These are phyloP conservation scores for Coregonus suidteri DNA, from an alignment of 2,797 vertebrate genomes.

Conservation along the genomic window DNA sequence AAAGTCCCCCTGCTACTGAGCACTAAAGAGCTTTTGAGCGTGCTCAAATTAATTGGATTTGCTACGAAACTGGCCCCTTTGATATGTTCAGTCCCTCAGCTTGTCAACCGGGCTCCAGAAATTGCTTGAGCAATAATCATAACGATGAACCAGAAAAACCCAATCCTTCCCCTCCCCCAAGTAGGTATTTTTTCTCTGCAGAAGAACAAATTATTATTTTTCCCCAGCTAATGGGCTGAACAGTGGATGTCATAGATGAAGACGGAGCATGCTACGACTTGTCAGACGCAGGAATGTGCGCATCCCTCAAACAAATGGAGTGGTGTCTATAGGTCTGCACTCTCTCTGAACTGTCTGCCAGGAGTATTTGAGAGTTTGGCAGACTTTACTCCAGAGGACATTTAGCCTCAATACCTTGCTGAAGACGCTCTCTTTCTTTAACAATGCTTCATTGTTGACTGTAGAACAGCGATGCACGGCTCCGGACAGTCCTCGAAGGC, in stretches of 20 bases:
- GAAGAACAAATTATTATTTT: slow-evolving; percentile 25
- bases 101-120: slow-evolving; percentile 25
- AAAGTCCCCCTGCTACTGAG: slow-evolving; percentile 37
- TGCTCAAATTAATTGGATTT: slow-evolving; percentile 59
- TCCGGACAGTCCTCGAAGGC: neutral
- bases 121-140: slow-evolving; percentile 25
- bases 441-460: neutral
- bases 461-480: neutral
- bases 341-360: neutral
- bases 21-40: slow-evolving; percentile 32
- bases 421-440: neutral
- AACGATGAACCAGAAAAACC: slow-evolving; percentile 1
- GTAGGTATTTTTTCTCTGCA: slow-evolving; percentile 8
- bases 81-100: slow-evolving; percentile 37
- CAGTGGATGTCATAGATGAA: neutral
- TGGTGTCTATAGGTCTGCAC: neutral
- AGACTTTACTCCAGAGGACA: neutral
- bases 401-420: neutral
- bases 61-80: slow-evolving; percentile 36
- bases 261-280: neutral
- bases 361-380: neutral
- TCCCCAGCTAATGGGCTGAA: slow-evolving; percentile 21
- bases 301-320: neutral
- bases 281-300: neutral
- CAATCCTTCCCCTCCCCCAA: neutral